Conservation (phyloP, 2,888 invertebrate species). For the Pseudoips prasinana region DNA sequence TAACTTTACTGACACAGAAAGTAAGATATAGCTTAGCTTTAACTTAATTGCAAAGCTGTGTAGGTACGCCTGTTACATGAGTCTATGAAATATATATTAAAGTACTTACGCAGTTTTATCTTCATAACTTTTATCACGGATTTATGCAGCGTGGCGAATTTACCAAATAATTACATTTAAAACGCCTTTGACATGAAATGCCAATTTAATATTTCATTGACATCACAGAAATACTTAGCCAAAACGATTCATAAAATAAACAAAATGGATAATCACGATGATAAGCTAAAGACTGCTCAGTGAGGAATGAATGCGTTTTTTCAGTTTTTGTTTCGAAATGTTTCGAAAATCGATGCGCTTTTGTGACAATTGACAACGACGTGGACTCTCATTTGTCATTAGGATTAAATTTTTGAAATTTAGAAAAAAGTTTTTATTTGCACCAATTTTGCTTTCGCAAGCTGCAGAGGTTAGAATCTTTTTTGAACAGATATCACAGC, state of each 20-base stretch:
- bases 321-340: constrained; percentile 62
- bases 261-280: constrained; percentile 32
- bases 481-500: too few species aligned
- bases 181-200: constrained; percentile 52
- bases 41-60: too few species aligned
- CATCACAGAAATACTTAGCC: constrained; percentile 31
- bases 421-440: too few species aligned
- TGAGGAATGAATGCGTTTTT: constrained; percentile 44
- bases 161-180: constrained; percentile 44
- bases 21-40: too few species aligned
- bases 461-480: too few species aligned
- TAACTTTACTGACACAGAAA: too few species aligned
- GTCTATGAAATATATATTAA: too few species aligned
- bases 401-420: constrained; percentile 64
- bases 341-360: constrained; percentile 70
- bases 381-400: constrained; percentile 68
- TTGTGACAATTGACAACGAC: too few species aligned
- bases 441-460: too few species aligned
- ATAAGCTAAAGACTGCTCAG: constrained; percentile 37
- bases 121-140: constrained; percentile 80
- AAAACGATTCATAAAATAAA: constrained; percentile 29
- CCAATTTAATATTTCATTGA: constrained; percentile 38
- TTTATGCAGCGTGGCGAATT: constrained; percentile 72
- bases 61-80: too few species aligned
- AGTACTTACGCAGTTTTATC: constrained; percentile 75